Conservation (phyloP, 2,888 invertebrate genomes). For the Rhingia rostrata region DNA sequence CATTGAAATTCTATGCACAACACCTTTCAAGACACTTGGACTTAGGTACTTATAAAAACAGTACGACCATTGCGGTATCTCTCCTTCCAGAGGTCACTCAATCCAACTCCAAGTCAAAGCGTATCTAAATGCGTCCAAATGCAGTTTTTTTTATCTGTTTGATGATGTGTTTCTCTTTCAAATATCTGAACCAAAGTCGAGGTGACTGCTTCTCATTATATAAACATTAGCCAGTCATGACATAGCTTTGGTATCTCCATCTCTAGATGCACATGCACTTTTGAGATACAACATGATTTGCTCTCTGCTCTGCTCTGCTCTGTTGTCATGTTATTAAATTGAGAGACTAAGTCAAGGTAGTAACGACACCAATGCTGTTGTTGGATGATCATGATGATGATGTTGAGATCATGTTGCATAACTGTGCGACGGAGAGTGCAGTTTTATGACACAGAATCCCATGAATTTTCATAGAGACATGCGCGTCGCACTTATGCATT, state of each 20-base stretch:
- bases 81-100: slow-evolving; percentile 52
- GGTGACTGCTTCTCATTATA: slow-evolving; percentile 66
- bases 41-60: neutral
- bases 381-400: slow-evolving; percentile 29
- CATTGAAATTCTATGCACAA: slow-evolving; percentile 62
- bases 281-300: slow-evolving; percentile 39
- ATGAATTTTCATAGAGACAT: slow-evolving; percentile 34
- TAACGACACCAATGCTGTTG: slow-evolving; percentile 35
- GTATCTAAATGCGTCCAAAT: slow-evolving; percentile 54
- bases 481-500: slow-evolving; percentile 15
- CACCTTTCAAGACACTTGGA: slow-evolving; percentile 40
- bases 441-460: slow-evolving; percentile 65
- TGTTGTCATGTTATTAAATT: slow-evolving; percentile 42
- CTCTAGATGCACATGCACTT: slow-evolving; percentile 58
- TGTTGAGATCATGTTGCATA: slow-evolving; percentile 64
- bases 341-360: slow-evolving; percentile 72
- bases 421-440: slow-evolving; percentile 67
- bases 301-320: neutral
- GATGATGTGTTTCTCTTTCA: neutral
- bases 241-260: slow-evolving; percentile 55
- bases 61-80: slow-evolving; percentile 32
- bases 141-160: neutral
- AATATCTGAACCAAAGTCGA: slow-evolving; percentile 50
- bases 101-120: slow-evolving; percentile 23
- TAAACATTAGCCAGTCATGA: slow-evolving; percentile 64